Percentiles rank a stretch among this genome's conserved stretches.
phyloP scores from a whole-genome alignment of 2,888 invertebrate genomes.

The Andrena camellia region DNA sequence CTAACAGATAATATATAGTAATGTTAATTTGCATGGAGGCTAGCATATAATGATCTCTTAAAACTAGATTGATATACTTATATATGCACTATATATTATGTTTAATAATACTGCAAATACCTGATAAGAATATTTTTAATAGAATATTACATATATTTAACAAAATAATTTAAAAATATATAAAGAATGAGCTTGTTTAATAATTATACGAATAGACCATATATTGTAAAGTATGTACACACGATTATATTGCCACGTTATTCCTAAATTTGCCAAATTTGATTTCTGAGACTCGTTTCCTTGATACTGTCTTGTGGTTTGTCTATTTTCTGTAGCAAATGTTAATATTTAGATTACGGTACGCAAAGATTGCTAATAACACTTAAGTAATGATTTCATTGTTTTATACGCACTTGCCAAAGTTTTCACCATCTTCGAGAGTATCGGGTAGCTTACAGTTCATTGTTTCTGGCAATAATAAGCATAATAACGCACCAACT shows the following conservation, averaged over 20 bases:
- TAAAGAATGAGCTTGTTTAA: constrained; percentile 9
- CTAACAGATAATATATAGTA: constrained; percentile 1
- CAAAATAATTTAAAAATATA: background rate
- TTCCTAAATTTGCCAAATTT: background rate
- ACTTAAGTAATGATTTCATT: background rate
- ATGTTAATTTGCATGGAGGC: constrained; percentile 1
- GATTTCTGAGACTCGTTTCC: background rate
- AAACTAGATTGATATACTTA: constrained; percentile 1
- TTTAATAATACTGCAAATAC: constrained; percentile 34
- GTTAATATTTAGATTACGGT: background rate
- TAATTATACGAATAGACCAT: constrained; percentile 14
- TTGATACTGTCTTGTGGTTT: background rate
- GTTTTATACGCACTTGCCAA: constrained; percentile 80
- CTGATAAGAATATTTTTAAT: constrained; percentile 10
- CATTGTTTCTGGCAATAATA: constrained; percentile 86
- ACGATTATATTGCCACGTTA: background rate
- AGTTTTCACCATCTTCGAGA: constrained; percentile 85
- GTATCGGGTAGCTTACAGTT: constrained; percentile 86
- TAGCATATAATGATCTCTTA: constrained; percentile 29
- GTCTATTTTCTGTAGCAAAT: constrained; percentile 53
- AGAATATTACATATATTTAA: background rate
- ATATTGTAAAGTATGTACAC: constrained; percentile 12
- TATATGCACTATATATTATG: background rate
- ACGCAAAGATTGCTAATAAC: background rate
- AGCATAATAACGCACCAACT: constrained; percentile 84